Evolutionary conservation across 2,113 vertebrate genomes (phyloP), one percentile per base, ranked within the genome.

Genomic region (Gobiocypris rarus): DNA sequence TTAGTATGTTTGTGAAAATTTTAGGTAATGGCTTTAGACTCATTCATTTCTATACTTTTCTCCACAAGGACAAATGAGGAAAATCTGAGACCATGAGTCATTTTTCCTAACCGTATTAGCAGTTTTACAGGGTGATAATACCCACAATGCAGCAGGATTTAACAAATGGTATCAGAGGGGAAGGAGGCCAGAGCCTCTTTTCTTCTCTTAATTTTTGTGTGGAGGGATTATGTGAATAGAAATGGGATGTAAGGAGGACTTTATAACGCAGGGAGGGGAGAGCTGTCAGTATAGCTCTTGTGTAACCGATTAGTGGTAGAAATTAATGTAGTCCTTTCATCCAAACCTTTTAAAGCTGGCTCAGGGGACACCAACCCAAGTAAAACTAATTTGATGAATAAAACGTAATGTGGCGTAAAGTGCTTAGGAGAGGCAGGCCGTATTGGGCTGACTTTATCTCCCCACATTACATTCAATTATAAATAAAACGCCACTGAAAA

Each of bases 341-440:
- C 89, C 84, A 84, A 92, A 92, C 92, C 92, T 93, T 93, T 93
- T 92, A 93, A 93, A 93, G 92, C 86, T 86, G 88, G 90, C 93
- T 91, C 92, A 86, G 84, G 92, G 93, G 91, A 93, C 88, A 90
- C 89, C 90, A 92, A 90, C 89, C 89, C 89, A 91, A 93, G 90
- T 90, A 89, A 90, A 92, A 91, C 89, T 94, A 93, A 94, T 94
- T 92, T 94, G 92, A 93, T 91, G 92, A 94, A 94, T 93, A 93
- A 93, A 94, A 90, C 41, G 85, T 93, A 93, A 94, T 89, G 91
- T 81, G 89, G 89, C 92, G 84, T 93, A 90, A 94, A 92, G 91
- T 89, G 89, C 90, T 93, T 88, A 90, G 88, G 90, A 86, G 83
- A 88, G 79, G 80, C 80, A 45, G 91, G 88, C 89, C 84, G 89